Conservation (phyloP, 2,113 vertebrate genomes). For the Salvelinus namaycush region DNA sequence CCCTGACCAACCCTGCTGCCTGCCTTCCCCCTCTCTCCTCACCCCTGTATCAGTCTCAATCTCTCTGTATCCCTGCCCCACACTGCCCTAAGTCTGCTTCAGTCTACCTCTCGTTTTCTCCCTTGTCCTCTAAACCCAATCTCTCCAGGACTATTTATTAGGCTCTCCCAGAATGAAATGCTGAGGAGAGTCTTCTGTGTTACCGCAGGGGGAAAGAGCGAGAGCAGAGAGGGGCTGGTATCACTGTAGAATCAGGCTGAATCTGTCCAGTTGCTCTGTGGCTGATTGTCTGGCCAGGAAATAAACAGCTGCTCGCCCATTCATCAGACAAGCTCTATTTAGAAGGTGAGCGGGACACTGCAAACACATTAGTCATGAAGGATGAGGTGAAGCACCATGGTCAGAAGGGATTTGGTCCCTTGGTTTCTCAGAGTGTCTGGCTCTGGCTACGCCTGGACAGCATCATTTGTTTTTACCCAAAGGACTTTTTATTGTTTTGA, state of each 20-base stretch:
- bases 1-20: conserved; percentile 23
- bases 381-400: conserved; percentile 31
- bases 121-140: background rate
- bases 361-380: conserved; percentile 35
- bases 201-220: background rate
- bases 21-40: background rate
- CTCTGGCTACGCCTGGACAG: conserved; percentile 1
- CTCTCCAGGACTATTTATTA: background rate
- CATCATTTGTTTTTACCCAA: conserved; percentile 21
- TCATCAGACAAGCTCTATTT: conserved; percentile 45
- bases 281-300: conserved; percentile 28
- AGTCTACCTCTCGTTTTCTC: background rate
- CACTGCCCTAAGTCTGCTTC: conserved; percentile 6
- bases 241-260: conserved; percentile 4
- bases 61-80: conserved; percentile 19
- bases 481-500: conserved; percentile 12
- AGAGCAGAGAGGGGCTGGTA: background rate
- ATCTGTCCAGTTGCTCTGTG: conserved; percentile 8
- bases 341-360: conserved; percentile 16
- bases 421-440: conserved; percentile 10
- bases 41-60: background rate
- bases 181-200: background rate
- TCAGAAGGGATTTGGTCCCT: conserved; percentile 1
- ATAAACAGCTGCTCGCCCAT: conserved; percentile 27
- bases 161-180: background rate